These are phyloP conservation scores for Tragulus kanchil DNA, from an alignment of 2,113 vertebrate genomes.

Conservation along the genomic window DNA sequence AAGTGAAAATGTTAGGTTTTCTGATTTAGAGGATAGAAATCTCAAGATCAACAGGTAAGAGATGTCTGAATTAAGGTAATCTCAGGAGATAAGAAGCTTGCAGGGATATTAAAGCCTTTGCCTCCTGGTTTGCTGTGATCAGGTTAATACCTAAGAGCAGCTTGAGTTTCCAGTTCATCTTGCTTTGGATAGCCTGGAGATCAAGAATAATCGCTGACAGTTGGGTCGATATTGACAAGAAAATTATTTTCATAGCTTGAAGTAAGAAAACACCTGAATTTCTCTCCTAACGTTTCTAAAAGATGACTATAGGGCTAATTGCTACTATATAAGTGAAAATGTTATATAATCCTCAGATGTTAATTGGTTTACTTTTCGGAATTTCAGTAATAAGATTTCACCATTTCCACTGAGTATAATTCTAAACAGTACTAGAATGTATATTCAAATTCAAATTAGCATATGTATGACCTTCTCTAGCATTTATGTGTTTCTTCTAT, in stretches of 20 bases:
- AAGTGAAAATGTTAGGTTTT: background rate
- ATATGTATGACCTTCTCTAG: background rate
- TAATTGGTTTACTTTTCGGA: background rate
- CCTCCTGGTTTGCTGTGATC: constrained; percentile 3
- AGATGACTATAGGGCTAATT: background rate
- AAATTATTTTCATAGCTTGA: constrained; percentile 39
- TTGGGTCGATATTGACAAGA: background rate
- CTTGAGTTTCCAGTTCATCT: background rate
- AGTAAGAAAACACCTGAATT: background rate
- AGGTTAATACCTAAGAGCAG: background rate
- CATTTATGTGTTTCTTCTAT: background rate
- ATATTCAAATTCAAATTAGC: constrained; percentile 15
- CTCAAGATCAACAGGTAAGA: background rate
- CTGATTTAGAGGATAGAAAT: background rate
- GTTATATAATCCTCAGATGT: background rate
- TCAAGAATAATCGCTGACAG: background rate
- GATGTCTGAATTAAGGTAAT: background rate
- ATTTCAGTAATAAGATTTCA: background rate
- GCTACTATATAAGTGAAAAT: background rate
- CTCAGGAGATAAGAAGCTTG: background rate
- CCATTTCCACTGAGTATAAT: background rate
- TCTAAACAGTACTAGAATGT: background rate
- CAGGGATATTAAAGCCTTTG: background rate
- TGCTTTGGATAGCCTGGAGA: background rate
- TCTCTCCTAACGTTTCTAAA: background rate